Percentiles rank a stretch among this genome's conserved stretches.
phyloP scores from a whole-genome alignment of 2,797 vertebrate genomes.

The Scomberomorus guttatus region DNA sequence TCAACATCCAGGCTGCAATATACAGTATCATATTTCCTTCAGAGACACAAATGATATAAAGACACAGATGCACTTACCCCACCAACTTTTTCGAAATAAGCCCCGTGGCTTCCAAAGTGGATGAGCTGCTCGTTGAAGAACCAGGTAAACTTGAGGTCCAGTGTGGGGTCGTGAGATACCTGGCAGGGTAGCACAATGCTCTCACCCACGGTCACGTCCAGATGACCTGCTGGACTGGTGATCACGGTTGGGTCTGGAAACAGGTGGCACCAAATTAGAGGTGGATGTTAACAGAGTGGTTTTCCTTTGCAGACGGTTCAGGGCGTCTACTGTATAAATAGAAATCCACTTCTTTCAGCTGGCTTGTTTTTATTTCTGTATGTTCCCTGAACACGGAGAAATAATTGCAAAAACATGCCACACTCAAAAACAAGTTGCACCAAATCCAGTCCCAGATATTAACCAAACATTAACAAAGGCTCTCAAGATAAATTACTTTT shows the following conservation, averaged over 20 bases:
- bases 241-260: slow-evolving; percentile 91
- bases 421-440: slow-evolving; percentile 36
- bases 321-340: not conserved
- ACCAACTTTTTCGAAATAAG: slow-evolving; percentile 95
- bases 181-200: slow-evolving; percentile 96
- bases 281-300: not conserved
- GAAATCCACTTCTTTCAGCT: not conserved
- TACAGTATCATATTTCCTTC: not conserved
- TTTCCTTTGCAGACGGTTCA: not conserved
- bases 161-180: slow-evolving; percentile 93
- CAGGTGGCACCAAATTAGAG: slow-evolving; percentile 25
- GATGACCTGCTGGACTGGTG: slow-evolving; percentile 91
- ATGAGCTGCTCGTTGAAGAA: slow-evolving; percentile 95
- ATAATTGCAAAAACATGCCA: slow-evolving; percentile 44
- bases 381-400: slow-evolving; percentile 26
- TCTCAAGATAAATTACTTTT: slow-evolving; percentile 60
- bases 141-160: slow-evolving; percentile 95
- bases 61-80: slow-evolving; percentile 86
- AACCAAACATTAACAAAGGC: slow-evolving; percentile 35
- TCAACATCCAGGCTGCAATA: no score
- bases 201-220: slow-evolving; percentile 96
- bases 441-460: slow-evolving; percentile 37
- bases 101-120: slow-evolving; percentile 92
- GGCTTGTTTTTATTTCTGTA: not conserved
- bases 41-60: not conserved